Base-by-base conservation (phyloP, 1,140 invertebrate genomes). In the Trachymyrmex cornetzi region DNA sequence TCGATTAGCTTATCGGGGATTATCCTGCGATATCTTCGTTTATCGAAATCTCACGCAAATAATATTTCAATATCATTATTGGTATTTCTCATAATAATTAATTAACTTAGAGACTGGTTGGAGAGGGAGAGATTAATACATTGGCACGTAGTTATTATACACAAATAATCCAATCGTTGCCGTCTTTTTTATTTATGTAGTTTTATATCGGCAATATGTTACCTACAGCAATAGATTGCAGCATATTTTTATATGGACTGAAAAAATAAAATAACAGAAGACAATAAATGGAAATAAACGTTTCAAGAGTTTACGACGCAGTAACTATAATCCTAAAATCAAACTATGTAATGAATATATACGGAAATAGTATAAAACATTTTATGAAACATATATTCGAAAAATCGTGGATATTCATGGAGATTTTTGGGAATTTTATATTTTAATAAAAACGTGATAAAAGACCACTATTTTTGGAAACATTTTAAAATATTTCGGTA, bases 121-220 rank as follows among this genome's bases (percentile, higher is more conserved):
- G 19, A 19, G 72, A 34, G 71, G 3, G 72, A 34, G 53, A 22
- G n/a, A 77, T 77, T 77, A 61, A 53, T 72, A 19, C 19, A 66
- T 12, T 12, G 55, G 1, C 24, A n/a, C 11, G 22, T 44, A 16
- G 38, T 77, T 77, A 9, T 57, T 30, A 9, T 14, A 9, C 5
- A 11, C 48, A 63, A 77, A 48, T 77, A 11, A 6, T 63, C 5
- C 11, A 14, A 48, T 72, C 12, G 5, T 63, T 22, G 22, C 1
- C 9, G 38, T 12, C 2, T 79, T 79, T 48, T 48, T 34, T 38
- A 3, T n/a, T 50, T 30, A n/a, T 1, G 19, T 6, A 67, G 6
- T 44, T 59, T 44, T 4, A 4, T 38, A 24, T 57, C 3, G 27
- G 9, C 27, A 44, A 14, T 27, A 34, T n/a, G 50, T 55, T 27